phyloP scores from a whole-genome alignment of 2,888 invertebrate genomes.

The Plebejus anna region DNA sequence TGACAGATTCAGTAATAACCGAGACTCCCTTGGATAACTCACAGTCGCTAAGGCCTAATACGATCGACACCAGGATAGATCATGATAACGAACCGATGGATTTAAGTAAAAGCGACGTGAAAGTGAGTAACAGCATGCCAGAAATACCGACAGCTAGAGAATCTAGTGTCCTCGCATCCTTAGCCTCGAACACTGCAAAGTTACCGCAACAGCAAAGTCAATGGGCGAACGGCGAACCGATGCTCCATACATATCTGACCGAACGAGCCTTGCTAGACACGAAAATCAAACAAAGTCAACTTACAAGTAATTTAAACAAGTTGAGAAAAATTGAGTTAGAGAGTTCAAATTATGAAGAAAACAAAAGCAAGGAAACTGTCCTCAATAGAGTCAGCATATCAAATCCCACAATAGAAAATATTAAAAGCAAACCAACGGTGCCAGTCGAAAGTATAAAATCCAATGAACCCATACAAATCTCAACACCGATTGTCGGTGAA shows the following conservation, averaged over 20 bases:
- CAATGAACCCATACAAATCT: slow-evolving; percentile 42
- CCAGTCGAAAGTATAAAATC: slow-evolving; percentile 46
- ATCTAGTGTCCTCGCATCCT: slow-evolving; percentile 81
- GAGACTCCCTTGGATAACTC: slow-evolving; percentile 56
- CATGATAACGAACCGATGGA: slow-evolving; percentile 79
- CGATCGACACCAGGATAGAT: slow-evolving; percentile 55
- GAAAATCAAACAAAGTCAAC: slow-evolving; percentile 85
- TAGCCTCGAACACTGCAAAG: slow-evolving; percentile 82
- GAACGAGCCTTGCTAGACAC: slow-evolving; percentile 85
- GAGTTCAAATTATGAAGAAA: slow-evolving; percentile 52
- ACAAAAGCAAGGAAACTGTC: slow-evolving; percentile 39
- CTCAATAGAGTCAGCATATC: slow-evolving; percentile 43
- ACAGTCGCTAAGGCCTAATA: slow-evolving; percentile 46
- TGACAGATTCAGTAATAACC: slow-evolving; percentile 47
- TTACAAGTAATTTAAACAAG: slow-evolving; percentile 61
- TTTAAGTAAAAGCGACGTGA: slow-evolving; percentile 67
- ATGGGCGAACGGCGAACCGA: slow-evolving; percentile 81
- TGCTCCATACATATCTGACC: slow-evolving; percentile 86
- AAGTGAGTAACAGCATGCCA: slow-evolving; percentile 54
- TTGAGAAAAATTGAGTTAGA: slow-evolving; percentile 61
- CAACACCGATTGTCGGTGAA: slow-evolving; percentile 43
- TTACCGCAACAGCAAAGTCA: slow-evolving; percentile 78
- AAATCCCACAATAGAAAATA: slow-evolving; percentile 42
- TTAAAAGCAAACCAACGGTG: slow-evolving; percentile 39
- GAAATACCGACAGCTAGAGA: slow-evolving; percentile 83